Conservation (phyloP, 2,797 vertebrate genomes). For the Acrossocheilus wenchowensis region DNA sequence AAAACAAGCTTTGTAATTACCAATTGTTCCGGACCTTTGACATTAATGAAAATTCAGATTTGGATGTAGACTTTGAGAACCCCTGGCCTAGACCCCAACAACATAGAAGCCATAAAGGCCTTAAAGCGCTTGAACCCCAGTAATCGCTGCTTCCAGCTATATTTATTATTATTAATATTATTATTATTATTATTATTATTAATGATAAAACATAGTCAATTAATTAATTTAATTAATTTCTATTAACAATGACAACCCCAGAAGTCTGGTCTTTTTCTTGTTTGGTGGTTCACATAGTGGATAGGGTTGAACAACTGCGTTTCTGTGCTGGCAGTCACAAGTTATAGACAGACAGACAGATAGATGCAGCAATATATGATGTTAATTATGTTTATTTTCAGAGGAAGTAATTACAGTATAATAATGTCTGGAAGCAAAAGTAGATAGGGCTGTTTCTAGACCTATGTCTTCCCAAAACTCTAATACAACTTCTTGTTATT, state of each 20-base stretch:
- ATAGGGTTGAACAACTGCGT: constrained; percentile 71
- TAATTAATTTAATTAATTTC: background rate
- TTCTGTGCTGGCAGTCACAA: constrained; percentile 73
- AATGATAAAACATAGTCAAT: background rate
- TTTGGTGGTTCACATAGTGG: background rate
- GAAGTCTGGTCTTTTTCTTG: background rate
- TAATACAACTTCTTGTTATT: constrained; percentile 57
- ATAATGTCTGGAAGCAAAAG: constrained; percentile 70
- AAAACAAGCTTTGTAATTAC: too few relatives aligned
- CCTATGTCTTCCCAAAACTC: constrained; percentile 68
- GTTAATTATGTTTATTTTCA: constrained; percentile 80
- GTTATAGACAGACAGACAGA: constrained; percentile 53
- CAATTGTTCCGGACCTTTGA: too few relatives aligned
- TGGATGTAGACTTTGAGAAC: too few relatives aligned
- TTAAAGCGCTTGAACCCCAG: too few relatives aligned
- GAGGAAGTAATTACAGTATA: constrained; percentile 73
- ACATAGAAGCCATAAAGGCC: too few relatives aligned
- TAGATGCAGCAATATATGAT: constrained; percentile 69
- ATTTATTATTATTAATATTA: too few relatives aligned
- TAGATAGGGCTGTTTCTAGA: constrained; percentile 74
- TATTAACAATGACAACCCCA: background rate
- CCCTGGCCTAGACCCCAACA: too few relatives aligned
- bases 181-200: too few relatives aligned
- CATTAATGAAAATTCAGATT: too few relatives aligned
- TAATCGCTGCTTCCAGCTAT: too few relatives aligned